Percentiles rank a stretch among this genome's conserved stretches.
phyloP scores from a whole-genome alignment of 2,797 vertebrate species.

The Melanotaenia parkinsoni region DNA sequence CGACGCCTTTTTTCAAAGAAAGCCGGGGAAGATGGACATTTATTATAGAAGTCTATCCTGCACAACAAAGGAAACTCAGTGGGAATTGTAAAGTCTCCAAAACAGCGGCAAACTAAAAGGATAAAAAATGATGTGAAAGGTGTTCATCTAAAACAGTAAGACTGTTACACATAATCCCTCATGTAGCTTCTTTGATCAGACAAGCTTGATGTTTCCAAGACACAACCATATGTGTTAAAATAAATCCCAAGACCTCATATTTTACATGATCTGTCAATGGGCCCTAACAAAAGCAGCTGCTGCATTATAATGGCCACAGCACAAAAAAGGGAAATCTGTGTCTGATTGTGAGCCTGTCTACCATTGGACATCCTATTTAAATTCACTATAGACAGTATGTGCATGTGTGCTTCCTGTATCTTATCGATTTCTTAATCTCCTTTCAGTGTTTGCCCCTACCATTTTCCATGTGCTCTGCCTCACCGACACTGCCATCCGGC shows the following conservation, averaged over 20 bases:
- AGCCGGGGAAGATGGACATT: constrained; percentile 24
- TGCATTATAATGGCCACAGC: constrained; percentile 17
- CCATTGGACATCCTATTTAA: constrained; percentile 28
- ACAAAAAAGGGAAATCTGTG: constrained; percentile 25
- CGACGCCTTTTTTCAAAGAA: constrained; percentile 40
- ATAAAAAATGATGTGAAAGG: constrained; percentile 40
- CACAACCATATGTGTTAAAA: constrained; percentile 32
- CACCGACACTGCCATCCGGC: constrained; percentile 99
- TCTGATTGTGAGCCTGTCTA: constrained; percentile 53
- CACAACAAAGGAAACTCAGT: constrained; percentile 33
- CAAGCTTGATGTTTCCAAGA: constrained; percentile 54
- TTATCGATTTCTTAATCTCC: constrained; percentile 72
- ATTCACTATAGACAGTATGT: constrained; percentile 46
- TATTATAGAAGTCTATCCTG: constrained; percentile 36
- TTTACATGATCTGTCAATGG: constrained; percentile 29
- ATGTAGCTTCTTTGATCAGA: constrained; percentile 59
- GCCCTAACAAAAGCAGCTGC: constrained; percentile 31
- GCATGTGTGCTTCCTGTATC: constrained; percentile 74
- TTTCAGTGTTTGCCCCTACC: constrained; percentile 98
- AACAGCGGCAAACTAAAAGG: constrained; percentile 39
- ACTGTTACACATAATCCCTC: constrained; percentile 47
- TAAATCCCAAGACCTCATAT: constrained; percentile 44
- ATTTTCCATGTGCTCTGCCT: constrained; percentile 99
- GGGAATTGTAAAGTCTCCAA: constrained; percentile 40
- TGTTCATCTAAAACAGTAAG: constrained; percentile 54